Percentiles rank a stretch among this genome's conserved stretches.
Evolutionary conservation across 1,140 invertebrate species (phyloP).

Genomic region (Bombus breviceps): DNA sequence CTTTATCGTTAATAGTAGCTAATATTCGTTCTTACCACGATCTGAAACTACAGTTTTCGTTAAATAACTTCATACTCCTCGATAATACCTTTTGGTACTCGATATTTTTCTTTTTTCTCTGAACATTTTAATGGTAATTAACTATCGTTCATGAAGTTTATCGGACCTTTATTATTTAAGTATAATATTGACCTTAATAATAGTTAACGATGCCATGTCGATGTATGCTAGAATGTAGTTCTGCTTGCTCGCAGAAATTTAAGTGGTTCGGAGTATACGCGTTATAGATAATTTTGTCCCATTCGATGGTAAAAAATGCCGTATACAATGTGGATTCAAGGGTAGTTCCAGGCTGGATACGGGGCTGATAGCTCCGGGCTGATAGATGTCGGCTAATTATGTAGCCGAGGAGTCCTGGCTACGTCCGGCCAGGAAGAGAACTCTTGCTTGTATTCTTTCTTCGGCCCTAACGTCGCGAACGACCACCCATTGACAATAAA

Average conservation of each 20-base stretch:
- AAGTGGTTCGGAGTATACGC: background rate
- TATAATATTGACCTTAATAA: constrained; percentile 28
- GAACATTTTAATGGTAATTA: background rate
- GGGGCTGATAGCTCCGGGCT: constrained; percentile 81
- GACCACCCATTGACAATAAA: constrained; percentile 69
- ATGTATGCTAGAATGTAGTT: background rate
- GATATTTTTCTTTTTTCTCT: background rate
- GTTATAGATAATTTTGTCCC: constrained; percentile 50
- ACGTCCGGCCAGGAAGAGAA: constrained; percentile 73
- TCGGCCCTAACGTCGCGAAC: constrained; percentile 40
- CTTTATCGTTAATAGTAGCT: background rate
- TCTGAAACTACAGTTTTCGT: background rate
- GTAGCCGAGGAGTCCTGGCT: constrained; percentile 78
- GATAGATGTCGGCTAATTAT: constrained; percentile 84
- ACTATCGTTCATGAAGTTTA: background rate
- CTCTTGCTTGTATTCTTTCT: constrained; percentile 58
- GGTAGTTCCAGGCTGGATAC: constrained; percentile 76
- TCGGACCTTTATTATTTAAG: background rate
- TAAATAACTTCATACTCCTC: background rate
- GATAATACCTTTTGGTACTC: background rate
- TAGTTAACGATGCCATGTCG: background rate
- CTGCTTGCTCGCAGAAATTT: background rate
- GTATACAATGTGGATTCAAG: constrained; percentile 65
- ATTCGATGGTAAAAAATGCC: constrained; percentile 57
- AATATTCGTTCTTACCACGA: too few species aligned